phyloP scores from a whole-genome alignment of 2,888 invertebrate species.

The Conops quadrifasciatus region DNA sequence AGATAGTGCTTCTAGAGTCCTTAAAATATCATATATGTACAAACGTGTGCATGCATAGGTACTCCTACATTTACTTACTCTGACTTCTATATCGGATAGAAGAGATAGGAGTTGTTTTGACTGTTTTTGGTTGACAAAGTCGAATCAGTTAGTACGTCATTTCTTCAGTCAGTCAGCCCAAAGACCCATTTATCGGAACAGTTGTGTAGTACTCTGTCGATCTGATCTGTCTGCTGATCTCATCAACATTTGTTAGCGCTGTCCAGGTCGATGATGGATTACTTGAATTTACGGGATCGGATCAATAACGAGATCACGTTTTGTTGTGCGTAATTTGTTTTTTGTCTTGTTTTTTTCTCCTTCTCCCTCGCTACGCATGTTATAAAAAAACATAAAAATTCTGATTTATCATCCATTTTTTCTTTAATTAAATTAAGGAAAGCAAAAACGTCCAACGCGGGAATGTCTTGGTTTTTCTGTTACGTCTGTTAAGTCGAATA shows the following conservation, averaged over 20 bases:
- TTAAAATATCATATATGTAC: too few species aligned
- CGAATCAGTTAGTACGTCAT: neutral
- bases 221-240: too few species aligned
- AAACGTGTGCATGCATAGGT: too few species aligned
- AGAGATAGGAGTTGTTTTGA: neutral
- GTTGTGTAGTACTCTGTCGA: too few species aligned
- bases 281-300: slow-evolving; percentile 23
- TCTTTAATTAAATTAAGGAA: neutral
- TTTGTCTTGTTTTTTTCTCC: slow-evolving; percentile 6
- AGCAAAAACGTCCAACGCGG: too few species aligned
- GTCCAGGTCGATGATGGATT: slow-evolving; percentile 35
- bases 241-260: slow-evolving; percentile 2
- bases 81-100: neutral
- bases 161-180: neutral
- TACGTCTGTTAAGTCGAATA: slow-evolving; percentile 25
- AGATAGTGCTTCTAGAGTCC: too few species aligned
- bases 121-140: slow-evolving; percentile 2
- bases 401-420: slow-evolving; percentile 18
- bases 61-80: too few species aligned
- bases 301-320: slow-evolving; percentile 38
- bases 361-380: too few species aligned
- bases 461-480: slow-evolving; percentile 12
- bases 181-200: too few species aligned
- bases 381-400: neutral
- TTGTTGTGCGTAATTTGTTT: slow-evolving; percentile 24